A percentile compares a stretch with the other conserved stretches of the same genome.
Evolutionary conservation across 2,797 vertebrate species (phyloP).

Genomic region (Botia almorhae): DNA sequence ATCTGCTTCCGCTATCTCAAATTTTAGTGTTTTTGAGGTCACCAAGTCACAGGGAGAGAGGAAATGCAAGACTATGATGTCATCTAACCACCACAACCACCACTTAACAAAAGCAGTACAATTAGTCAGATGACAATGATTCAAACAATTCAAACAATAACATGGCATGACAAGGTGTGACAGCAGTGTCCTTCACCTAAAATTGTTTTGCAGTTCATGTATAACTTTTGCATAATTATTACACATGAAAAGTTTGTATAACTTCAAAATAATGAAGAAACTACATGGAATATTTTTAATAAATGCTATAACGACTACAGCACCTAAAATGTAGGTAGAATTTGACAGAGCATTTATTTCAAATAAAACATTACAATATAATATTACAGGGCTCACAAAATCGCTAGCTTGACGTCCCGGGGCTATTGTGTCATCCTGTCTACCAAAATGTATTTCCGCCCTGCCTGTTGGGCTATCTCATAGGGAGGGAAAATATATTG

Average conservation of each 20-base stretch:
- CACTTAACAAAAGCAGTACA: background rate
- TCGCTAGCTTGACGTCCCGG: too few species aligned
- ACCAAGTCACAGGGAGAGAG: slow-evolving; percentile 8
- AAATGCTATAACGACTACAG: background rate
- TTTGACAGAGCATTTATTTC: too few species aligned
- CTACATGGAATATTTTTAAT: too few species aligned
- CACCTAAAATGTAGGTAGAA: background rate
- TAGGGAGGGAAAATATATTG: too few species aligned
- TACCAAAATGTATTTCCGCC: too few species aligned
- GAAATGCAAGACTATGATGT: slow-evolving; percentile 24
- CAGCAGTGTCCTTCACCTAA: background rate
- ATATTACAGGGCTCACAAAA: too few species aligned
- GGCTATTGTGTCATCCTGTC: too few species aligned
- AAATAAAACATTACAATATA: too few species aligned
- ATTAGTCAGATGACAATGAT: slow-evolving; percentile 2
- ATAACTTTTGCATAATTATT: background rate
- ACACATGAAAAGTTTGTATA: background rate
- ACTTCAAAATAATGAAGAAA: background rate
- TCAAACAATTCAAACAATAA: background rate
- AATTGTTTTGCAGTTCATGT: background rate
- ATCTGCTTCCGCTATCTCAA: background rate
- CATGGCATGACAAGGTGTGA: background rate
- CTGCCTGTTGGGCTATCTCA: too few species aligned
- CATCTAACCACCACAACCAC: background rate
- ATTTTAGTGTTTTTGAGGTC: slow-evolving; percentile 19